Percentiles rank a stretch among this genome's conserved stretches.
These are phyloP conservation scores for Hymenochirus boettgeri DNA, from an alignment of 2,113 vertebrate genomes.

Conservation along the genomic window DNA sequence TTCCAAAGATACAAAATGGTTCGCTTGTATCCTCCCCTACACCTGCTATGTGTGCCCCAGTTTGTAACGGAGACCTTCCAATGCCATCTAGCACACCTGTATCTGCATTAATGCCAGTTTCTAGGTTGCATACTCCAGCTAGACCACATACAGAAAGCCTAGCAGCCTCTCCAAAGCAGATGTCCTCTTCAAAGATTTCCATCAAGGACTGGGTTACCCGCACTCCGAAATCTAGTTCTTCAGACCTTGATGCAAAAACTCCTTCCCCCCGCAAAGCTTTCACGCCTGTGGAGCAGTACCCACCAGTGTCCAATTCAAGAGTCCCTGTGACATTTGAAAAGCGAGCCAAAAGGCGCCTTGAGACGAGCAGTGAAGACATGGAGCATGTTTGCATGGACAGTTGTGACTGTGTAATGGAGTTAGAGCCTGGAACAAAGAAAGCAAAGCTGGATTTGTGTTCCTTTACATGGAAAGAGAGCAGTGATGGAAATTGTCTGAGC, in stretches of 20 bases:
- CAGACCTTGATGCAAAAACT: slow-evolving; percentile 47
- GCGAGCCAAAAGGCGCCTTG: slow-evolving; percentile 82
- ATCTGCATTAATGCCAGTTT: slow-evolving; percentile 34
- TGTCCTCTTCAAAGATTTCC: slow-evolving; percentile 61
- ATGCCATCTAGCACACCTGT: slow-evolving; percentile 72
- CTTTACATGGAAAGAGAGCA: slow-evolving; percentile 43
- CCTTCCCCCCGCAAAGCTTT: slow-evolving; percentile 62
- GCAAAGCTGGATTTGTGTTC: slow-evolving; percentile 60
- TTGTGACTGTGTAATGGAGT: slow-evolving; percentile 70
- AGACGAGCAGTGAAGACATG: slow-evolving; percentile 57
- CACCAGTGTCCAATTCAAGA: slow-evolving; percentile 46
- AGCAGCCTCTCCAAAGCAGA: slow-evolving; percentile 47
- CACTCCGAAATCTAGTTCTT: slow-evolving; percentile 57
- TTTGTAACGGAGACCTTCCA: slow-evolving; percentile 71
- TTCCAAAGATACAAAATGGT: slow-evolving; percentile 48
- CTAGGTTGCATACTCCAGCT: slow-evolving; percentile 50
- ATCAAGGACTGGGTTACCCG: slow-evolving; percentile 79
- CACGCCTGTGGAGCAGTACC: slow-evolving; percentile 65
- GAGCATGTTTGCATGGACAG: slow-evolving; percentile 56
- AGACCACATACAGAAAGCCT: slow-evolving; percentile 40
- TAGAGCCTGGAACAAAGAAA: slow-evolving; percentile 67
- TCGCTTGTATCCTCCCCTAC: slow-evolving; percentile 65
- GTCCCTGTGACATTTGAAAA: slow-evolving; percentile 49
- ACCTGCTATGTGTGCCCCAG: slow-evolving; percentile 72
- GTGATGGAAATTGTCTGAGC: slow-evolving; percentile 42